These are phyloP conservation scores for Rhabdornis inornatus DNA, from an alignment of 2,113 vertebrate genomes.

Conservation along the genomic window DNA sequence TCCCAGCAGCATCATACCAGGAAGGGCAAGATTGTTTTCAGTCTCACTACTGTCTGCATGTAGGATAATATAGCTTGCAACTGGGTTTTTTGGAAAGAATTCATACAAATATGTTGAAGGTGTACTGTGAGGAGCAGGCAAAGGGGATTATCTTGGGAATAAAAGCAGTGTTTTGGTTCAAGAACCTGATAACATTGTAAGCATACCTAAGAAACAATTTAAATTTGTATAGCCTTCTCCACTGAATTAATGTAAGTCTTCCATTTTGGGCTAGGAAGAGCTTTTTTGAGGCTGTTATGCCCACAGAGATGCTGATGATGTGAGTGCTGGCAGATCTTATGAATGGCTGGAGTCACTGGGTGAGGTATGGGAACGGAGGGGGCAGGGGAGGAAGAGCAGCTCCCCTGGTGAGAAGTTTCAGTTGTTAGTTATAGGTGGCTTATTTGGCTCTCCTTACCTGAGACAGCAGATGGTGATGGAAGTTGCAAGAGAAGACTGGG, in stretches of 20 bases:
- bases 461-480: not conserved
- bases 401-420: not conserved
- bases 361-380: not conserved
- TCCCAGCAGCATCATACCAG: not conserved
- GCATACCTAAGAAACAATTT: not conserved
- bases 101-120: not conserved
- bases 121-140: not conserved
- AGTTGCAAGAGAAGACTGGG: not conserved
- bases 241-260: not conserved
- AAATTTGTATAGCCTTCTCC: not conserved
- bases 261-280: not conserved
- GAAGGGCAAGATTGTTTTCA: not conserved
- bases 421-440: not conserved
- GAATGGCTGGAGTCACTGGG: constrained; percentile 2
- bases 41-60: not conserved
- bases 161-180: not conserved
- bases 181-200: not conserved
- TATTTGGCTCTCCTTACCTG: not conserved
- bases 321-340: not conserved
- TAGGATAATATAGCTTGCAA: not conserved
- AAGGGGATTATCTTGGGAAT: not conserved
- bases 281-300: not conserved
- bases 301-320: not conserved
- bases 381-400: not conserved
- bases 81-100: not conserved